Conservation (phyloP, 2,113 vertebrate genomes). For the Chaetura pelagica region DNA sequence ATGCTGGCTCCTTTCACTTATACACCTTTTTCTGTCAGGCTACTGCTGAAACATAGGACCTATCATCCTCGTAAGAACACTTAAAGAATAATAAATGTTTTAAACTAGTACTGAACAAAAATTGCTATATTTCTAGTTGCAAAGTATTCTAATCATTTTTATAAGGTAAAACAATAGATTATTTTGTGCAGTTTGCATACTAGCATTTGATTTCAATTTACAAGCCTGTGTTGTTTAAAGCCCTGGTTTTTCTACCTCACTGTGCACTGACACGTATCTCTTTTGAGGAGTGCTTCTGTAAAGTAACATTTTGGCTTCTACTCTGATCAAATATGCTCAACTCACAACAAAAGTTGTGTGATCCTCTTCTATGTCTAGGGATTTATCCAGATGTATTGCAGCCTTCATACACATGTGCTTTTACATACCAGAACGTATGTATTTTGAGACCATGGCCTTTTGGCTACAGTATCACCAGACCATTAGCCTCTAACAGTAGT, state of each 20-base stretch:
- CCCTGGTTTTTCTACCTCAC: neutral
- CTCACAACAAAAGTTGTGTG: neutral
- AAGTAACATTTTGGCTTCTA: neutral
- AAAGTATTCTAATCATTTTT: neutral
- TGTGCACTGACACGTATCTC: neutral
- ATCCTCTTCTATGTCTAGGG: neutral
- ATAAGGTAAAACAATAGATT: neutral
- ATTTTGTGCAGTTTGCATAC: neutral
- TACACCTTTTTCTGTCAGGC: neutral
- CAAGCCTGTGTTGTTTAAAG: neutral
- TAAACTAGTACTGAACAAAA: neutral
- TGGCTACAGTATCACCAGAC: neutral
- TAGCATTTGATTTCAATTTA: neutral
- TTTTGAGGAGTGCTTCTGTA: neutral
- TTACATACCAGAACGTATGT: neutral
- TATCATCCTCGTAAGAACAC: neutral
- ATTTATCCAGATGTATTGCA: neutral
- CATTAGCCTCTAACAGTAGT: neutral
- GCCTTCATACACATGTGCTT: accelerated
- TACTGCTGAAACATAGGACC: neutral
- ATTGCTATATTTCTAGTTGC: neutral
- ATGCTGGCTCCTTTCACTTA: neutral
- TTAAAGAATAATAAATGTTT: neutral
- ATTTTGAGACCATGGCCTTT: neutral
- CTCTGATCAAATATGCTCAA: neutral